Evolutionary conservation across 2,113 vertebrate genomes (phyloP).

Genomic region (Tetrao urogallus): DNA sequence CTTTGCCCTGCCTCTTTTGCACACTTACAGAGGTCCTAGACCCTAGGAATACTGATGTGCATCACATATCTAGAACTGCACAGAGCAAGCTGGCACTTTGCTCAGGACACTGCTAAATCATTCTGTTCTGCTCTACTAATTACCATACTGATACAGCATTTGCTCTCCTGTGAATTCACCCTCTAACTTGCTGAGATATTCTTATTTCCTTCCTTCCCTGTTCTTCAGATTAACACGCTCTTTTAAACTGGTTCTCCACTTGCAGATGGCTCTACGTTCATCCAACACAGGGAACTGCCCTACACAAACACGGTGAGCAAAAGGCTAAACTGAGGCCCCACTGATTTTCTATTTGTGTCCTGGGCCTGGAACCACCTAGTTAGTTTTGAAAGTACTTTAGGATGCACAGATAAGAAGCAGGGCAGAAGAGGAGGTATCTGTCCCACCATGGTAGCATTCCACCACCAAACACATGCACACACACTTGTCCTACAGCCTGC

Average conservation of each 20-base stretch:
- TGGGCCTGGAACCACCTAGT: neutral
- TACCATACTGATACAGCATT: neutral
- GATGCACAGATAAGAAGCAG: neutral
- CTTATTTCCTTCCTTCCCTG: neutral
- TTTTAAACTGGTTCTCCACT: neutral
- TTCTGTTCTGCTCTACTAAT: neutral
- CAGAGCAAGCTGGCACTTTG: neutral
- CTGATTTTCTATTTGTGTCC: neutral
- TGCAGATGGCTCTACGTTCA: neutral
- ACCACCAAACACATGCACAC: neutral
- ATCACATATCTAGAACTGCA: neutral
- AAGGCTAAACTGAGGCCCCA: neutral
- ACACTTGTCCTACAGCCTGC: neutral
- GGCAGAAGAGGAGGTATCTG: neutral
- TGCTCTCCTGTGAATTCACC: neutral
- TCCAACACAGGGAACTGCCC: neutral
- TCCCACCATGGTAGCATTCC: neutral
- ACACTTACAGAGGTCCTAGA: neutral
- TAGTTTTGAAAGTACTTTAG: neutral
- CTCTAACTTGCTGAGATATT: neutral
- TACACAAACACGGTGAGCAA: neutral
- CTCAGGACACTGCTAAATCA: neutral
- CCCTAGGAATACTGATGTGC: neutral
- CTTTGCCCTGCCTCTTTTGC: neutral
- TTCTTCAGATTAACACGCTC: neutral